A percentile compares a stretch with the other conserved stretches of the same genome.
Evolutionary conservation across 2,113 vertebrate species (phyloP).

Genomic region (Ammodytes dubius): DNA sequence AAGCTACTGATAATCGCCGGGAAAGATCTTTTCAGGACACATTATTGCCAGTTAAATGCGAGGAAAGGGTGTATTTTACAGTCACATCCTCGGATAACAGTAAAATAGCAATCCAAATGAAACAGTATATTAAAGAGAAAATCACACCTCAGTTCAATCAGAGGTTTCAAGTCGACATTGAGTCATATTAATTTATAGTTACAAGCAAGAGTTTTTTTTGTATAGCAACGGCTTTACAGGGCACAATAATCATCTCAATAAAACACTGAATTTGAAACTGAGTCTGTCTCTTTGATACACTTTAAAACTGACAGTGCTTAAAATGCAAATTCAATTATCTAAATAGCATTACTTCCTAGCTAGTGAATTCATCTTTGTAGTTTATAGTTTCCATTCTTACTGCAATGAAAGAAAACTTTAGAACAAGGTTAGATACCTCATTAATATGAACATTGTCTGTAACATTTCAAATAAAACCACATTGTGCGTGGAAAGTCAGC

Average conservation of each 20-base stretch:
- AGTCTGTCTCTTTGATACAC: neutral
- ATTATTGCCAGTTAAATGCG: slow-evolving; percentile 59
- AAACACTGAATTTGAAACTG: neutral
- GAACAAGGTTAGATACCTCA: slow-evolving; percentile 10
- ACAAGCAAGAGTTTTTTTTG: no score
- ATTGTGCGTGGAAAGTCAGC: neutral
- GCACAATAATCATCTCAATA: neutral
- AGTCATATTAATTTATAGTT: neutral
- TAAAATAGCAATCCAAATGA: neutral
- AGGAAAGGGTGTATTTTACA: slow-evolving; percentile 73
- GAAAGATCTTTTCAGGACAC: slow-evolving; percentile 60
- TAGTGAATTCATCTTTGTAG: neutral
- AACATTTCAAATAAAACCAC: slow-evolving; percentile 24
- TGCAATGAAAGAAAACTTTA: slow-evolving; percentile 27
- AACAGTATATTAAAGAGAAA: neutral
- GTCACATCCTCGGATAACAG: slow-evolving; percentile 67
- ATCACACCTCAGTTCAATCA: neutral
- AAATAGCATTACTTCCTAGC: neutral
- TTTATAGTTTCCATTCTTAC: slow-evolving; percentile 14
- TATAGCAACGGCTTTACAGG: neutral
- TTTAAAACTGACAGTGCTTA: neutral
- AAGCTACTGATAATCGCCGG: slow-evolving; percentile 77
- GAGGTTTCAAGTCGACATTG: neutral
- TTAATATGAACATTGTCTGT: slow-evolving; percentile 26
- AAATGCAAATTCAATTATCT: slow-evolving; percentile 6